phyloP scores from a whole-genome alignment of 2,113 vertebrate species.

The Paralichthys olivaceus region DNA sequence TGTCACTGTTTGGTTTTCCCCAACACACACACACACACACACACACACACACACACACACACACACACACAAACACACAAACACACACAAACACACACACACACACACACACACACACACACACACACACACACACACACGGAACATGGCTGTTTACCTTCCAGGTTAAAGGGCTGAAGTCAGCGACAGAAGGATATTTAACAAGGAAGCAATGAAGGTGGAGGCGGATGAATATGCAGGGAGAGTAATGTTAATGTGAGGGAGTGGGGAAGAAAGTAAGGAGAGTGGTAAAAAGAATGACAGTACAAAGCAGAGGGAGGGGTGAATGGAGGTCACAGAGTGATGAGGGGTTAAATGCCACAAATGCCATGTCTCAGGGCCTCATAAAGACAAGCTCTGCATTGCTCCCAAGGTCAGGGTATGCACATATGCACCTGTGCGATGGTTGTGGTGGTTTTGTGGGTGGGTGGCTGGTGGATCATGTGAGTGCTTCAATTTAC shows the following conservation, averaged over 20 bases:
- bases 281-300: slow-evolving; percentile 53
- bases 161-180: slow-evolving; percentile 76
- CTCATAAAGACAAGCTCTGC: slow-evolving; percentile 78
- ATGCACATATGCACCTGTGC: slow-evolving; percentile 75
- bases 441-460: slow-evolving; percentile 39
- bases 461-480: slow-evolving; percentile 35
- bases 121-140: slow-evolving; percentile 52
- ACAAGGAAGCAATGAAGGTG: slow-evolving; percentile 60
- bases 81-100: slow-evolving; percentile 15
- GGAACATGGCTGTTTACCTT: slow-evolving; percentile 66
- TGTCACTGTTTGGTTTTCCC: slow-evolving; percentile 58
- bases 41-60: slow-evolving; percentile 30
- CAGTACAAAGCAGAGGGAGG: slow-evolving; percentile 65
- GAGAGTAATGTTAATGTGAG: slow-evolving; percentile 43
- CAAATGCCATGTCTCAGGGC: slow-evolving; percentile 79
- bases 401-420: slow-evolving; percentile 80
- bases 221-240: slow-evolving; percentile 73
- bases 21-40: slow-evolving; percentile 50
- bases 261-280: slow-evolving; percentile 40
- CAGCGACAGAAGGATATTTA: slow-evolving; percentile 74
- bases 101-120: no score
- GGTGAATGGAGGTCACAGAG: slow-evolving; percentile 62
- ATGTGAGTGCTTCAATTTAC: slow-evolving; percentile 35
- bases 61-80: slow-evolving; percentile 28
- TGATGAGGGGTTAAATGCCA: slow-evolving; percentile 81